phyloP scores from a whole-genome alignment of 2,888 invertebrate genomes.

The Pimpla rufipes region DNA sequence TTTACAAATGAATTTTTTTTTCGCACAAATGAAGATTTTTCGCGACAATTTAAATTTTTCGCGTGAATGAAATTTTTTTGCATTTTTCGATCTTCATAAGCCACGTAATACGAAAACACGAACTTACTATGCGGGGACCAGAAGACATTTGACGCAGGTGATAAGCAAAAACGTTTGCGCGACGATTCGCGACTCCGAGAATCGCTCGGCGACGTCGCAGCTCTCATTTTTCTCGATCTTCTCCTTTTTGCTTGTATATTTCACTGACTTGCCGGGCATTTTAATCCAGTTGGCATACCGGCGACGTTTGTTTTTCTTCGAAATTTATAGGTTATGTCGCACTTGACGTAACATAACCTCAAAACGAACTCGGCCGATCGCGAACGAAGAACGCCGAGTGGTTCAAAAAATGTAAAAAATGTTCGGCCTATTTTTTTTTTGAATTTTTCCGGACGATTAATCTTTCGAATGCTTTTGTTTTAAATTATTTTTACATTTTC shows the following conservation, averaged over 20 bases:
- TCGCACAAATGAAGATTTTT: no score
- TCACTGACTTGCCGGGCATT: constrained; percentile 59
- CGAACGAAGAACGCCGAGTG: not conserved
- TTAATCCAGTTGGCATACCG: constrained; percentile 43
- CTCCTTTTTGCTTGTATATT: constrained; percentile 41
- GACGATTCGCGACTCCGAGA: constrained; percentile 71
- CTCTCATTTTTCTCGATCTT: constrained; percentile 34
- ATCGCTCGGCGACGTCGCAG: constrained; percentile 53
- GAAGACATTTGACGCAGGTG: constrained; percentile 90
- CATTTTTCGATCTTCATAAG: not conserved
- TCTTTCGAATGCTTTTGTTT: no score
- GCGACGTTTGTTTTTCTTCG: constrained; percentile 45
- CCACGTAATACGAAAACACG: constrained; percentile 13
- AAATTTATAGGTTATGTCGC: constrained; percentile 9
- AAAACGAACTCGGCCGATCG: not conserved
- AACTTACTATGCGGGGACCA: constrained; percentile 93
- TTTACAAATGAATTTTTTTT: no score
- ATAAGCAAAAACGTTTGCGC: constrained; percentile 78
- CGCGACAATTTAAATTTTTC: no score
- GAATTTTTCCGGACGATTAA: no score
- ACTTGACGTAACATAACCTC: no score
- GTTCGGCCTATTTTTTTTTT: no score
- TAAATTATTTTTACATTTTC: no score
- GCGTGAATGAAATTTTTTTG: not conserved
- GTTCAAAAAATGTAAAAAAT: not conserved